Evolutionary conservation across 2,888 invertebrate genomes (phyloP), one percentile per base, ranked within the genome.

Genomic region (Drepana falcataria): DNA sequence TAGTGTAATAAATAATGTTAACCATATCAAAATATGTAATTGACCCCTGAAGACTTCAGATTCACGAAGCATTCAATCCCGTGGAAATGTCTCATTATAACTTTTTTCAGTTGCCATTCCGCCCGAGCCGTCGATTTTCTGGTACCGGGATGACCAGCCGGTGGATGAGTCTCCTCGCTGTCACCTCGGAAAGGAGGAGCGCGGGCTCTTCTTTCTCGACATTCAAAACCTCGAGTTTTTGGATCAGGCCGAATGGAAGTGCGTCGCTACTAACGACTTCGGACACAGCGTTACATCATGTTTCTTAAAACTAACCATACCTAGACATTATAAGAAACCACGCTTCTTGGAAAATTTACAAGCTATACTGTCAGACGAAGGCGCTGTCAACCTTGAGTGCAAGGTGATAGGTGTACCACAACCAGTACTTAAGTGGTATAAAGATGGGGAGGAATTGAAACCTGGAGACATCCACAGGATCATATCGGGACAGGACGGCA

Each of bases 221-320:
- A 93, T 97, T 47, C 92, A 92, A 54, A 92, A 93, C 57, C 91
- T 97, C 1, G 96, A 97, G 81, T 94, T 97, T 71, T 91, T 94
- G 56, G 97, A 97, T 77, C 96, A 97, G 85, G 96, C 96, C 0
- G 97, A 97, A 76, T 97, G 97, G 97, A 97, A 97, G 79, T 97
- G 97, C 77, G 95, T 97, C 2, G 97, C 96, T 4, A 94, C 95
- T 56, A 97, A 97, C 77, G 96, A 97, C 71, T 97, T 95, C 72
- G 97, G 97, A 0, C 96, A 97, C 71, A 96, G 96, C 66, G 94
- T 96, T 4, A 97, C 97, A 0, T 96, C 96, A 0, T 96, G 96
- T 80, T 96, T 96, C 71, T 91, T 97, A 0, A 96, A 96, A 87
- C 86, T 97, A 49, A 93, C 94, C 66, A 96, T 97, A 79, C 97